Base-by-base conservation (phyloP, 2,113 vertebrate genomes). In the Lamprologus tigripictilis region DNA sequence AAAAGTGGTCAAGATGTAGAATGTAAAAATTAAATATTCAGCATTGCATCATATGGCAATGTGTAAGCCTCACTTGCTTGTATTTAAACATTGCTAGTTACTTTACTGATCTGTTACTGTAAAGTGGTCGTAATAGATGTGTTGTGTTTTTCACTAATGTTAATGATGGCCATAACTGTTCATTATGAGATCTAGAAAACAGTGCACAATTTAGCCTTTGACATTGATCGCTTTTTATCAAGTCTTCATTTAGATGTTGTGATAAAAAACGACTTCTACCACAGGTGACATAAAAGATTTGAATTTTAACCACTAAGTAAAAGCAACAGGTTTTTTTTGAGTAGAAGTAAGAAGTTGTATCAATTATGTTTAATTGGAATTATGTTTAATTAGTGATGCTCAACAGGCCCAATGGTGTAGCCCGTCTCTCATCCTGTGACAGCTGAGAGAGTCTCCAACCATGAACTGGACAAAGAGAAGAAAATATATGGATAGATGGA, bases 31-130 rank as follows among this genome's bases (percentile, higher is more conserved):
- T 37, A 8, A 37, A 8, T 66, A n/a, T 37, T 37, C 61, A 37
- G 4, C 33, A 37, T 37, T 5, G 31, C 4, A 68, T 68, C 0
- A 40, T 21, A 2, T 40, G 33, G 63, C 4, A 13, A 37, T 3
- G 33, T 37, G 9, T 66, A 66, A 37, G 3, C 19, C 7, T 68
- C 7, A 0, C 19, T 40, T 40, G 7, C 19, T 21, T 68, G 19
- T 40, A 40, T 40, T 37, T 68, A 68, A 68, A 40, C 7, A 37
- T 68, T 21, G 11, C 63, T 68, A 5, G 33, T 68, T 68, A 37
- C 1, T 40, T 68, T 40, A 68, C 6, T 21, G 4, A 13, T 66
- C 33, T 1, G 33, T 13, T 66, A 66, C 10, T 35, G 33, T 37
- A 4, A 66, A 26, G 31, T 33, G 10, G 17, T n/a, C 17, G 1